phyloP scores from a whole-genome alignment of 2,888 invertebrate genomes.

The Anaspis maculata region DNA sequence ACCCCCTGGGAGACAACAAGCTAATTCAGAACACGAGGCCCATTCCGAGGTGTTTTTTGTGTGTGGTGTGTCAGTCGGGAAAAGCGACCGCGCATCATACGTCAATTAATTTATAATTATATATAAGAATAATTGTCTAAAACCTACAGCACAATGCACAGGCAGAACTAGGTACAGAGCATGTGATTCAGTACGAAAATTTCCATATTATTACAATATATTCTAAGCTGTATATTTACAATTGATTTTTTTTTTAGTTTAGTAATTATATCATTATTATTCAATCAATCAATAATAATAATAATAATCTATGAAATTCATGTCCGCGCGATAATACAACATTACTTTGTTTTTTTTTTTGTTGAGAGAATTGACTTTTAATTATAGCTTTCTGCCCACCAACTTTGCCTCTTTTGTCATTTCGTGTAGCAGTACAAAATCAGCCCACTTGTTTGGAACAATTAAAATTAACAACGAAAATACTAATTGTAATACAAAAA shows the following conservation, averaged over 20 bases:
- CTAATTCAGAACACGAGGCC: no score
- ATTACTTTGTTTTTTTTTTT: no score
- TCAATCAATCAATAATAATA: constrained; percentile 10
- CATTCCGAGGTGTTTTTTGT: constrained; percentile 7
- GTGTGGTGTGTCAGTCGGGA: constrained; percentile 28
- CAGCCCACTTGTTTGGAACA: no score
- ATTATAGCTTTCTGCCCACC: no score
- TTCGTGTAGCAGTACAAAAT: no score
- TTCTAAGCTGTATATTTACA: constrained; percentile 34
- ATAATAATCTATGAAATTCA: no score
- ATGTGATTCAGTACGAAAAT: constrained; percentile 31
- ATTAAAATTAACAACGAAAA: no score
- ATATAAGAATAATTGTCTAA: constrained; percentile 19
- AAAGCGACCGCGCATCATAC: constrained; percentile 31
- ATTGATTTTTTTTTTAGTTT: constrained; percentile 3
- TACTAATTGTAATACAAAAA: no score
- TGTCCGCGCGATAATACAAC: no score
- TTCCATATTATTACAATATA: no score
- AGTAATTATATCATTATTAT: constrained; percentile 10
- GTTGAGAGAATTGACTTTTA: no score
- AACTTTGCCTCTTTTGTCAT: no score
- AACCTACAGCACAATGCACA: constrained; percentile 29
- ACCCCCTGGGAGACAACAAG: constrained; percentile 3
- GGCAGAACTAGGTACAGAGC: constrained; percentile 35
- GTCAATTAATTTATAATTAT: constrained; percentile 23